Percentiles rank a stretch among this genome's conserved stretches.
These are phyloP conservation scores for Pogonomyrmex californicus DNA, from an alignment of 1,140 invertebrate genomes.

Conservation along the genomic window DNA sequence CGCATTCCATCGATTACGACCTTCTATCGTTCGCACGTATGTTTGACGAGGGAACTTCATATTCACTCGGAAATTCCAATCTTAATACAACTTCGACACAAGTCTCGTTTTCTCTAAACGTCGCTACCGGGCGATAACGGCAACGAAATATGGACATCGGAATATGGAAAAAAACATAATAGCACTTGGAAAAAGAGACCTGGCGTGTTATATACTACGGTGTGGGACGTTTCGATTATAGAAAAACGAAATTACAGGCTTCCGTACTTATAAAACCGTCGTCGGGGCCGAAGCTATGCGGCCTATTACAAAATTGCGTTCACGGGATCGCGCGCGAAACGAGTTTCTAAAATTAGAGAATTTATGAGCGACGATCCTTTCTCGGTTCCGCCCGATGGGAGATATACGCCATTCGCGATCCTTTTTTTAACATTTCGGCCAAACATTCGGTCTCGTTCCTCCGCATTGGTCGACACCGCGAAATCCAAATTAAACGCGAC, in stretches of 20 bases:
- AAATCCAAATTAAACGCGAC: conserved; percentile 41
- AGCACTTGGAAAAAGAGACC: neutral
- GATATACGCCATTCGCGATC: conserved; percentile 50
- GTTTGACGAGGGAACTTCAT: neutral
- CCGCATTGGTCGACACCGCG: neutral
- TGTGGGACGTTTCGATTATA: conserved; percentile 25
- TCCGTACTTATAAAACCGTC: conserved; percentile 22
- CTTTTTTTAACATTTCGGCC: conserved; percentile 59
- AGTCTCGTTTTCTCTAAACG: conserved; percentile 8
- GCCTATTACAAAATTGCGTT: conserved; percentile 69
- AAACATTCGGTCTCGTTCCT: conserved; percentile 26
- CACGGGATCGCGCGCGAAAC: conserved; percentile 65
- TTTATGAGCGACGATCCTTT: conserved; percentile 76
- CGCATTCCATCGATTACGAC: neutral
- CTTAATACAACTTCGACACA: neutral
- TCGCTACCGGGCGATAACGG: conserved; percentile 7
- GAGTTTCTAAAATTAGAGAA: conserved; percentile 80
- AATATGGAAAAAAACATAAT: neutral
- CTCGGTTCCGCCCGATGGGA: conserved; percentile 59
- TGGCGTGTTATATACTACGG: conserved; percentile 9
- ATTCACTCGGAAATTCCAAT: conserved; percentile 2
- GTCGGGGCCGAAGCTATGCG: conserved; percentile 4
- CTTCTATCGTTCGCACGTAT: neutral
- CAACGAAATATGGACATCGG: neutral
- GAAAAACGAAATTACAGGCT: conserved; percentile 51